These are phyloP conservation scores for Elymnias hypermnestra DNA, from an alignment of 1,140 invertebrate species.

Conservation along the genomic window DNA sequence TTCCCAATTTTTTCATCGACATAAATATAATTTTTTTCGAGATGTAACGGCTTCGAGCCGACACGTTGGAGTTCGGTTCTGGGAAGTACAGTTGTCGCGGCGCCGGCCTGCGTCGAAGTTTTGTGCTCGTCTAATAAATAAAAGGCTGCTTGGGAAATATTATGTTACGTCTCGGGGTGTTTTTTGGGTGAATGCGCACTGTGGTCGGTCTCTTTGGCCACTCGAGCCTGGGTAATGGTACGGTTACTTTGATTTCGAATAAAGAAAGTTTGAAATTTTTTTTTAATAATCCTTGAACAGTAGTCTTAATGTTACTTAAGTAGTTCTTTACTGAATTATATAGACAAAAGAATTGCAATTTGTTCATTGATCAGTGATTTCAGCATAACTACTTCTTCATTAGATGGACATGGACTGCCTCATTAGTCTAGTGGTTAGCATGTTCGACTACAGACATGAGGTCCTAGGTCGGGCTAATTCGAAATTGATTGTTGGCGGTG, in stretches of 20 bases:
- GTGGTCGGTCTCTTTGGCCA: conserved; percentile 51
- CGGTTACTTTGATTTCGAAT: conserved; percentile 3
- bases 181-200: conserved; percentile 63
- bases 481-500: too few species aligned
- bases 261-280: background rate
- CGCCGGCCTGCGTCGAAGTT: conserved; percentile 38
- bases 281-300: background rate
- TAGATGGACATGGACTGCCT: too few species aligned
- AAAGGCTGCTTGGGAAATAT: conserved; percentile 72
- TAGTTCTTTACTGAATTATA: too few species aligned
- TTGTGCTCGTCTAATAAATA: conserved; percentile 63
- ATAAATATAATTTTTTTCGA: conserved; percentile 72
- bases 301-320: too few species aligned
- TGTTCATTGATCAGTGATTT: too few species aligned
- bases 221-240: conserved; percentile 42
- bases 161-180: conserved; percentile 68
- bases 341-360: too few species aligned
- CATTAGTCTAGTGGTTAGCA: too few species aligned
- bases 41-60: conserved; percentile 67
- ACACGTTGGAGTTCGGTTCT: conserved; percentile 62
- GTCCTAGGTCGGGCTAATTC: too few species aligned
- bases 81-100: conserved; percentile 65
- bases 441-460: too few species aligned
- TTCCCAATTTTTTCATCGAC: conserved; percentile 68
- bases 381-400: too few species aligned